A percentile compares a stretch with the other conserved stretches of the same genome.
phyloP scores from a whole-genome alignment of 2,888 invertebrate genomes.

The Amphipyra berbera region DNA sequence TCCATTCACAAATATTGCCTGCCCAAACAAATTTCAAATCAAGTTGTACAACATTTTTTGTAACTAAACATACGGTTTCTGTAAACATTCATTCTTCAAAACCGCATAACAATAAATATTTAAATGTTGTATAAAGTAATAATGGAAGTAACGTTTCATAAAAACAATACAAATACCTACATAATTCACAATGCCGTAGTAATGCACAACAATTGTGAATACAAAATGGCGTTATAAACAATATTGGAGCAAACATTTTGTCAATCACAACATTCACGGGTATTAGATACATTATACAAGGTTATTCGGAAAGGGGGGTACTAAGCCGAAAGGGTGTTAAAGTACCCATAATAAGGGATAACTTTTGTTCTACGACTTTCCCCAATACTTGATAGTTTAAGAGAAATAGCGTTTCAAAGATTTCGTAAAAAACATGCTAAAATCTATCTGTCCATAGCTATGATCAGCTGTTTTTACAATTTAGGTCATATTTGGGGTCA shows the following conservation, averaged over 20 bases:
- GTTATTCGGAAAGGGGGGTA: too few species aligned
- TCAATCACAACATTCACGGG: too few species aligned
- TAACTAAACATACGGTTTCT: not conserved
- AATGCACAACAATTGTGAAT: conserved; percentile 17
- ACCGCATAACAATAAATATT: conserved; percentile 4
- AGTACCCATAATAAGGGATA: too few species aligned
- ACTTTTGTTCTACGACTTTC: too few species aligned
- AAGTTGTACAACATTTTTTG: conserved; percentile 8
- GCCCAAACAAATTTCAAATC: conserved; percentile 7
- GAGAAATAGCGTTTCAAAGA: too few species aligned
- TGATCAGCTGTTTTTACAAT: too few species aligned
- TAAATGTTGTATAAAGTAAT: not conserved
- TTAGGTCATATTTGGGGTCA: too few species aligned
- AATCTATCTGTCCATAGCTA: too few species aligned
- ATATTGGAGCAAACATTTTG: not conserved
- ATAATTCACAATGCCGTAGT: conserved; percentile 18
- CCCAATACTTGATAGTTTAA: too few species aligned
- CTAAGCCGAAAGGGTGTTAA: too few species aligned
- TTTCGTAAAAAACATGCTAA: too few species aligned
- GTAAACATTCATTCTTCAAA: conserved; percentile 1
- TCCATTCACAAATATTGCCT: conserved; percentile 18
- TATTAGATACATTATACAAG: too few species aligned
- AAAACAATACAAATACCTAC: conserved; percentile 16
- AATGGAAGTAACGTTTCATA: conserved; percentile 4
- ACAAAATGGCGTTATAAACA: not conserved